Evolutionary conservation across 1,140 invertebrate species (phyloP).

Genomic region (Drosophila orena): DNA sequence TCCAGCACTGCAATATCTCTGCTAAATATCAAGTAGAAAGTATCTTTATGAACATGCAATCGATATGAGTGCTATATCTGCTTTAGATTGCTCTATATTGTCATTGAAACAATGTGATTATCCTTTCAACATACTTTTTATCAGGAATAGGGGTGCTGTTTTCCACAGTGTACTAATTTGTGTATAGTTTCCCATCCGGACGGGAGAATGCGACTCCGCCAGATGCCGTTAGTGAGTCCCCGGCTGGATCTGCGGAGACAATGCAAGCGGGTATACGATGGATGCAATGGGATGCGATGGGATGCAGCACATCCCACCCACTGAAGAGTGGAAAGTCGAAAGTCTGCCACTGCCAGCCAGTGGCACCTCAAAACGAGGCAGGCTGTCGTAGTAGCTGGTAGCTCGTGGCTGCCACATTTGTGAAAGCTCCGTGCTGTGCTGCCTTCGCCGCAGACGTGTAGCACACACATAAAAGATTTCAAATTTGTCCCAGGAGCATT

Average conservation of each 20-base stretch:
- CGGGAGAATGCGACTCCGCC: slow-evolving; percentile 17
- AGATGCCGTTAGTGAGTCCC: slow-evolving; percentile 55
- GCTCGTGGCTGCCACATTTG: slow-evolving; percentile 54
- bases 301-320: slow-evolving; percentile 12
- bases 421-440: slow-evolving; percentile 43
- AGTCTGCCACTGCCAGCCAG: background rate
- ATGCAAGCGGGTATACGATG: slow-evolving; percentile 22
- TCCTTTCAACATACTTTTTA: too few relatives aligned
- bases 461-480: slow-evolving; percentile 70
- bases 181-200: slow-evolving; percentile 21
- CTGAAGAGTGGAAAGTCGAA: background rate
- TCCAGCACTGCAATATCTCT: background rate
- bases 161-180: slow-evolving; percentile 11
- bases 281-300: background rate
- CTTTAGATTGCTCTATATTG: too few relatives aligned
- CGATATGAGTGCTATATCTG: too few relatives aligned
- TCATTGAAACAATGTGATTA: too few relatives aligned
- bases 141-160: too few relatives aligned
- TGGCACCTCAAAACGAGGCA: slow-evolving; percentile 2
- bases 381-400: slow-evolving; percentile 4
- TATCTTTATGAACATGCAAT: too few relatives aligned
- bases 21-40: background rate
- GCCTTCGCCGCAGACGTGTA: slow-evolving; percentile 56
- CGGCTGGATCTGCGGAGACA: slow-evolving; percentile 45
- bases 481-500: slow-evolving; percentile 77